Conservation (phyloP, 2,888 invertebrate genomes). For the Acrobeloides nanus region DNA sequence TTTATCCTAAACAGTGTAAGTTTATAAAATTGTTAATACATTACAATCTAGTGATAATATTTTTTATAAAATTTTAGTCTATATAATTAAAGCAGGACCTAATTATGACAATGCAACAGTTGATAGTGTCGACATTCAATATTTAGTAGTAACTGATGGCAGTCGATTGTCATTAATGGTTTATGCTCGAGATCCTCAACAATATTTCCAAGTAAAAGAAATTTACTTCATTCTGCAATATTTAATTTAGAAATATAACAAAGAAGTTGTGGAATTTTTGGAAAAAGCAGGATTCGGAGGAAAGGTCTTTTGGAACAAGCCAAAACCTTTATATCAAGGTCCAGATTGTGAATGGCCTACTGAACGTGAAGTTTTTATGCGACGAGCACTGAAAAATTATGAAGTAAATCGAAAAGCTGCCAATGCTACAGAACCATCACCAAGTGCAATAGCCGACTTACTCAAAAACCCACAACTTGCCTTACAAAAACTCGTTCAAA, state of each 20-base stretch:
- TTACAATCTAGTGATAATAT: slow-evolving; percentile 1
- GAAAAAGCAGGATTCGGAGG: slow-evolving; percentile 53
- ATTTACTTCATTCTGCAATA: background rate
- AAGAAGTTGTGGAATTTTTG: slow-evolving; percentile 50
- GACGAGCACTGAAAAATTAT: slow-evolving; percentile 52
- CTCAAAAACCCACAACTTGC: slow-evolving; percentile 48
- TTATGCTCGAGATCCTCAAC: slow-evolving; percentile 50
- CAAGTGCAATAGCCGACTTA: slow-evolving; percentile 42
- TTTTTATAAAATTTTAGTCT: slow-evolving; percentile 36
- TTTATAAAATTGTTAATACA: background rate
- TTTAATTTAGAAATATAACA: slow-evolving; percentile 48
- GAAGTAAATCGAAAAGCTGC: slow-evolving; percentile 31
- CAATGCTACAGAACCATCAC: slow-evolving; percentile 28
- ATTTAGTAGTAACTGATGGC: slow-evolving; percentile 52
- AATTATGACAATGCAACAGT: slow-evolving; percentile 44
- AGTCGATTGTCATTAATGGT: slow-evolving; percentile 52
- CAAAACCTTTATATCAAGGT: slow-evolving; percentile 54
- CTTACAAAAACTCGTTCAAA: slow-evolving; percentile 46
- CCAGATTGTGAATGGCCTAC: slow-evolving; percentile 54
- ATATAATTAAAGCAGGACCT: slow-evolving; percentile 52
- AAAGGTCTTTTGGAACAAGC: slow-evolving; percentile 54
- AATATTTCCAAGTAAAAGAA: slow-evolving; percentile 42
- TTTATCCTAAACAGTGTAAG: slow-evolving; percentile 53
- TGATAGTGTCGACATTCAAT: slow-evolving; percentile 41
- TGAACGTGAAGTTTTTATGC: slow-evolving; percentile 53